These are phyloP conservation scores for Drosophila crucigera DNA, from an alignment of 2,888 invertebrate genomes.

Conservation along the genomic window DNA sequence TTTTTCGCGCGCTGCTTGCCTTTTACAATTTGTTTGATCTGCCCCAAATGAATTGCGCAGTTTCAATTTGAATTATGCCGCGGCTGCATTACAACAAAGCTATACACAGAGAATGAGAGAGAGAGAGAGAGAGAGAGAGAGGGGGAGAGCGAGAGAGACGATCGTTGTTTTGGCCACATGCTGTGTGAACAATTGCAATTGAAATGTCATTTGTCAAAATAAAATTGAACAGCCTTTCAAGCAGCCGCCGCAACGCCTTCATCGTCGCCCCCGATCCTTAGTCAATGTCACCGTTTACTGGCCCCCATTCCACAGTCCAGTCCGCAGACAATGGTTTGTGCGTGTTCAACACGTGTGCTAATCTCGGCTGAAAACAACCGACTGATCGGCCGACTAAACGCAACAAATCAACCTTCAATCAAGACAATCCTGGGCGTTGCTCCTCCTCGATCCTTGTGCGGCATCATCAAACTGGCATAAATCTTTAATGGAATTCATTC, in stretches of 20 bases:
- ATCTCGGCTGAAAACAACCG: slow-evolving; percentile 70
- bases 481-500: slow-evolving; percentile 83
- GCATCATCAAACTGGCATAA: slow-evolving; percentile 84
- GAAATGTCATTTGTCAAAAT: slow-evolving; percentile 84
- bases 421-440: slow-evolving; percentile 59
- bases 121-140: neutral
- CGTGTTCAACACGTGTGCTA: slow-evolving; percentile 84
- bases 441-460: slow-evolving; percentile 66
- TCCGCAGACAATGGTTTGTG: slow-evolving; percentile 48
- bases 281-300: slow-evolving; percentile 11
- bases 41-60: slow-evolving; percentile 78
- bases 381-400: slow-evolving; percentile 61
- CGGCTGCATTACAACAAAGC: slow-evolving; percentile 28
- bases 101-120: neutral
- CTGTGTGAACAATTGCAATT: slow-evolving; percentile 74
- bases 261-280: slow-evolving; percentile 22
- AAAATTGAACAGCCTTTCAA: slow-evolving; percentile 75
- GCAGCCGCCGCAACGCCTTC: slow-evolving; percentile 48
- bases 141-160: neutral
- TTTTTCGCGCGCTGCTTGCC: slow-evolving; percentile 71
- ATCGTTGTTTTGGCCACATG: slow-evolving; percentile 48
- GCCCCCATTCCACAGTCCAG: neutral
- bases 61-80: slow-evolving; percentile 75
- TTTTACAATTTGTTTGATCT: slow-evolving; percentile 80
- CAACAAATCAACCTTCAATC: slow-evolving; percentile 83